Evolutionary conservation across 2,113 vertebrate genomes (phyloP).

Genomic region (Mormyrus iriodes): DNA sequence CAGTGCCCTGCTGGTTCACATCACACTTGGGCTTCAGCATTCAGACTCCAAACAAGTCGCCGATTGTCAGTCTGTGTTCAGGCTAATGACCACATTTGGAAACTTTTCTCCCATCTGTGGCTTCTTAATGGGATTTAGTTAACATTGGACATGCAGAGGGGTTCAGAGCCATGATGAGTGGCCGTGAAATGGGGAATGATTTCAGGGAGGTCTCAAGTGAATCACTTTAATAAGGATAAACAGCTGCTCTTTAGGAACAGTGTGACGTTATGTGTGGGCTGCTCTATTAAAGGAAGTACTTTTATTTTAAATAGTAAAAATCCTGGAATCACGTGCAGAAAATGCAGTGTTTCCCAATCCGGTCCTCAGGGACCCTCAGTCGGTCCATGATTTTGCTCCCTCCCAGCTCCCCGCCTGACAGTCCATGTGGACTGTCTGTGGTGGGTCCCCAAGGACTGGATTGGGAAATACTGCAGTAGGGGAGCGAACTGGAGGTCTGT

Average conservation of each 20-base stretch:
- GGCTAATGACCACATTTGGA: background rate
- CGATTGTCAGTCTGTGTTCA: background rate
- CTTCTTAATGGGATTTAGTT: conserved; percentile 13
- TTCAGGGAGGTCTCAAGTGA: background rate
- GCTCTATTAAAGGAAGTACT: background rate
- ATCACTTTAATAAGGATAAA: background rate
- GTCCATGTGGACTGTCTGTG: background rate
- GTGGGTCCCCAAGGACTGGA: too few species aligned
- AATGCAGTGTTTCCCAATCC: background rate
- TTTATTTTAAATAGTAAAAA: background rate
- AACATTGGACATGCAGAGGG: background rate
- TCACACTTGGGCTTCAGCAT: background rate
- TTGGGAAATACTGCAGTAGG: background rate
- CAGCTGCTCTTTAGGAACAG: background rate
- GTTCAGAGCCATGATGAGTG: background rate
- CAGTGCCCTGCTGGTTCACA: background rate
- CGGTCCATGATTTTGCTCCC: background rate
- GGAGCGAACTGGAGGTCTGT: background rate
- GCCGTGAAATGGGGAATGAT: background rate
- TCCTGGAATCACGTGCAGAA: background rate
- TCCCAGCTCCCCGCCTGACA: background rate
- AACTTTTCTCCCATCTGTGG: conserved; percentile 15
- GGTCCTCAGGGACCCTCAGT: background rate
- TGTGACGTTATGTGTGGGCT: background rate
- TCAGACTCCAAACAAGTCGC: background rate